phyloP scores from a whole-genome alignment of 2,113 vertebrate genomes.

The Lasiurus borealis region DNA sequence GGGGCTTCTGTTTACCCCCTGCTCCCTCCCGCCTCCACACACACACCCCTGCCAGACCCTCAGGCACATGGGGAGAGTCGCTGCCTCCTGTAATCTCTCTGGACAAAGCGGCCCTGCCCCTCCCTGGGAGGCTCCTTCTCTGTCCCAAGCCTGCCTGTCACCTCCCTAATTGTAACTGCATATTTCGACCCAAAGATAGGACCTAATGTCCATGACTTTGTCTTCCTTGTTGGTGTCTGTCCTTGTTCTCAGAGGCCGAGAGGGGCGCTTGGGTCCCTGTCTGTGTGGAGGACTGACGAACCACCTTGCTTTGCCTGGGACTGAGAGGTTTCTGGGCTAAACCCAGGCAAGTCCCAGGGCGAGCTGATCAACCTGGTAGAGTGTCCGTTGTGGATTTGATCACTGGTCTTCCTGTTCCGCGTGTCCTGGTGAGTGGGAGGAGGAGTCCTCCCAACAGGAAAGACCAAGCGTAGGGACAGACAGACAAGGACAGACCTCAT shows the following conservation, averaged over 20 bases:
- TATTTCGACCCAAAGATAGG: not conserved
- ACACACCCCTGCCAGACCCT: not conserved
- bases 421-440: rapidly evolving
- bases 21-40: no score
- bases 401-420: not conserved
- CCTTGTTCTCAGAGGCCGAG: not conserved
- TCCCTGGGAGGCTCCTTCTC: not conserved
- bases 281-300: not conserved
- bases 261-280: no score
- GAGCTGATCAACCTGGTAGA: rapidly evolving
- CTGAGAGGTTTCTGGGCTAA: not conserved
- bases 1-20: not conserved
- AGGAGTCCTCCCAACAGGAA: rapidly evolving
- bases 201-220: not conserved
- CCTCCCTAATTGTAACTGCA: not conserved
- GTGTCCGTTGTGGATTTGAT: not conserved
- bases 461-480: not conserved
- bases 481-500: not conserved
- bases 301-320: not conserved
- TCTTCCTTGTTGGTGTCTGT: no score
- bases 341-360: not conserved
- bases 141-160: not conserved
- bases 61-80: not conserved
- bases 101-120: not conserved
- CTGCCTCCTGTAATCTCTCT: not conserved